Conservation (phyloP, 2,888 invertebrate genomes). For the Mimas tiliae region DNA sequence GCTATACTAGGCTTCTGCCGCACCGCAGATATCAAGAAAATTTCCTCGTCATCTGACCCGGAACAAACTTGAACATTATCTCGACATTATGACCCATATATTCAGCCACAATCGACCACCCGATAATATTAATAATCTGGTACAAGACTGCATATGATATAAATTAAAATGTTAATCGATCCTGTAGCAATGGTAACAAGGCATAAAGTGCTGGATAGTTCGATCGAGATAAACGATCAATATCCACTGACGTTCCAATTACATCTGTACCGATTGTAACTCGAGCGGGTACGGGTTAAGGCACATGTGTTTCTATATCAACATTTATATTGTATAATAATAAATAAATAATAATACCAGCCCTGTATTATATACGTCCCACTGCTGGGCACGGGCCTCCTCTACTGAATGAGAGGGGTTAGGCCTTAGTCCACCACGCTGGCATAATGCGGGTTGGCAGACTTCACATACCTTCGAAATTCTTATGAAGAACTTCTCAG, state of each 20-base stretch:
- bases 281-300: slow-evolving; percentile 48
- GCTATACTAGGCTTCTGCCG: too few species aligned
- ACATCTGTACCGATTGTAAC: slow-evolving; percentile 60
- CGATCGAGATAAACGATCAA: slow-evolving; percentile 74
- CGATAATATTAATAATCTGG: slow-evolving; percentile 6
- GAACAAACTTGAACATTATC: slow-evolving; percentile 1
- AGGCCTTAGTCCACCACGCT: too few species aligned
- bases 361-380: too few species aligned
- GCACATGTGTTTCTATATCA: slow-evolving; percentile 26
- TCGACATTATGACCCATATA: neutral
- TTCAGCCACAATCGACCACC: neutral
- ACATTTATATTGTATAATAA: neutral
- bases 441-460: too few species aligned
- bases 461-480: too few species aligned
- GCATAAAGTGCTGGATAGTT: slow-evolving; percentile 21
- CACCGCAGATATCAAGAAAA: neutral
- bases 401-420: too few species aligned
- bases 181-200: slow-evolving; percentile 21
- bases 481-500: too few species aligned
- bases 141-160: slow-evolving; percentile 18
- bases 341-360: too few species aligned
- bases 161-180: slow-evolving; percentile 23
- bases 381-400: too few species aligned
- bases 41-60: neutral
- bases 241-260: slow-evolving; percentile 78